Percentiles rank a stretch among this genome's conserved stretches.
Conservation (phyloP, 2,888 invertebrate genomes). For the Erannis defoliaria region DNA sequence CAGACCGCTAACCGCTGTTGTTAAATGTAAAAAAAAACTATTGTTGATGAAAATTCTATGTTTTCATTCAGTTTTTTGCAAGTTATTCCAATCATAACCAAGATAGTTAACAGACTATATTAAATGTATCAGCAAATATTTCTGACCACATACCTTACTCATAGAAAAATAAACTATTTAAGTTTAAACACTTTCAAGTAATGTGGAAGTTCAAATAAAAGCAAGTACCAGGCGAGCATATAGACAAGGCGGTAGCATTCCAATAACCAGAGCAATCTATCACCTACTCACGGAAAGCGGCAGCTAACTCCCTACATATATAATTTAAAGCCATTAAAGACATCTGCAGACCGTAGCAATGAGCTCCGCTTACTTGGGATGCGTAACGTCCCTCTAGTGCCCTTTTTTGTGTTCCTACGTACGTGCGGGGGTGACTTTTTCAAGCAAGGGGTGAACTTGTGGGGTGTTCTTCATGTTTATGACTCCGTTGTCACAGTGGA, state of each 20-base stretch:
- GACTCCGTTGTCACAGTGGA: slow-evolving; percentile 62
- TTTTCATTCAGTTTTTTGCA: no score
- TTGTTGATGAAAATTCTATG: no score
- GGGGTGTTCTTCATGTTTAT: slow-evolving; percentile 80
- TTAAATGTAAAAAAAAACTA: no score
- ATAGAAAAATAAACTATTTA: no score
- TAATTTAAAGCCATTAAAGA: slow-evolving; percentile 87
- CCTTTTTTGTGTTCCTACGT: slow-evolving; percentile 83
- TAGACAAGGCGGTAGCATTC: slow-evolving; percentile 39
- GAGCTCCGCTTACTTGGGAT: slow-evolving; percentile 83
- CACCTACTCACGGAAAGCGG: slow-evolving; percentile 70
- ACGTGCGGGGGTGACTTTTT: slow-evolving; percentile 86
- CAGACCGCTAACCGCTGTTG: no score
- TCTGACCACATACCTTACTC: no score
- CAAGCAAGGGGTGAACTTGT: slow-evolving; percentile 83
- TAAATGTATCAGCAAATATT: no score
- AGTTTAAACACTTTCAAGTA: neutral
- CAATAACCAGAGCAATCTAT: slow-evolving; percentile 68
- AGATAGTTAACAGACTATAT: no score
- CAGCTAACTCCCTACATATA: slow-evolving; percentile 84
- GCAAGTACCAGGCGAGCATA: slow-evolving; percentile 23
- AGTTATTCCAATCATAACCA: no score
- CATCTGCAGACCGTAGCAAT: slow-evolving; percentile 84
- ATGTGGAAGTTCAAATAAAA: slow-evolving; percentile 4
- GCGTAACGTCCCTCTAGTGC: slow-evolving; percentile 82